Base-by-base conservation (phyloP, 2,797 vertebrate genomes). In the Fistularia commersonii region DNA sequence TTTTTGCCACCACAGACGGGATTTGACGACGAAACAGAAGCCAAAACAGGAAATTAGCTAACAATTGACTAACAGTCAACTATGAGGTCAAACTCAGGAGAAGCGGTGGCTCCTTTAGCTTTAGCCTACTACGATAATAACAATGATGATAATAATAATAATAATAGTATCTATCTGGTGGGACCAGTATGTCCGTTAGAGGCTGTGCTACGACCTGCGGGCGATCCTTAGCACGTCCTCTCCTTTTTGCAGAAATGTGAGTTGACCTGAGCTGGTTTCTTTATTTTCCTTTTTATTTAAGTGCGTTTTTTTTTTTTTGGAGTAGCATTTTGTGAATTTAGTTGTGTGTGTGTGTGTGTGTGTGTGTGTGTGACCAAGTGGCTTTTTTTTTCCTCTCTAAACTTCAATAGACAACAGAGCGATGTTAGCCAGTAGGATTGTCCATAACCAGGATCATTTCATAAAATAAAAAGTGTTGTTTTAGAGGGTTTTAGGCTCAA, bases 301-400 rank as follows among this genome's bases (percentile, higher is more conserved):
- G 64, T 58, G 60, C 51, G 57, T 70, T 66, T 74, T 66, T 23
- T 70, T 66, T 74, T 66, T 23, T 23, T 23, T 23, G 23, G 12
- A 71, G 68, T 64, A 62, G 54, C 43, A 43, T 55, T 54, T 71
- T 64, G 72, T 74, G 72, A 75, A 50, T 70, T 72, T 74, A 49
- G 49, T n/a, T n/a, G 23, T 23, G 23, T 23, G 23, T 23, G 23
- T 23, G 23, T 23, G 23, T 23, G 23, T 23, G 23, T 23, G 23
- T 23, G 23, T 23, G 60, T 23, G 51, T 79, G 32, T 51, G 70
- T 72, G 72, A 71, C 57, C 46, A 74, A 49, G 59, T 75, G 61
- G 55, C 14, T 57, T 72, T 57, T 12, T 48, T 57, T 39, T 7
- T 63, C 34, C 23, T 46, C 34, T 60, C 43, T 7, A 34, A 70